Evolutionary conservation across 2,797 vertebrate species (phyloP).

Genomic region (Lepidocolaptes lacrymiger): DNA sequence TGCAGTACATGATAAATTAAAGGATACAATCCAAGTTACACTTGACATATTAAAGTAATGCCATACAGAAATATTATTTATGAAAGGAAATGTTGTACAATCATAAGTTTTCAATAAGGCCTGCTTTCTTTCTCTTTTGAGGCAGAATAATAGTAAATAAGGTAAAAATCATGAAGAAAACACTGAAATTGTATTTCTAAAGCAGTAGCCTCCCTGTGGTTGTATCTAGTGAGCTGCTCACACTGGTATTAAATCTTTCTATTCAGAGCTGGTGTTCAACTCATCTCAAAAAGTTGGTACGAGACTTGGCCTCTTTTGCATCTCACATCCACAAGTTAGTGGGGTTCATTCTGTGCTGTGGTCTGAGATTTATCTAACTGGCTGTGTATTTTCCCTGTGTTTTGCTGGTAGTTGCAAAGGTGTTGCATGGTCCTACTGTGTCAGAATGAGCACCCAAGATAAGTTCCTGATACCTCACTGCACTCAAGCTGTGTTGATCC

Average conservation of each 20-base stretch:
- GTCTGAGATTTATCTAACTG: not conserved
- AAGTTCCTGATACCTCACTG: not conserved
- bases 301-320: not conserved
- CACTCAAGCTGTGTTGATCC: not conserved
- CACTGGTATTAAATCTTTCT: not conserved
- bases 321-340: not conserved
- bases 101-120: conserved; percentile 9
- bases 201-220: not conserved
- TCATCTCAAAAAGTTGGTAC: not conserved
- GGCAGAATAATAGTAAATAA: conserved; percentile 14
- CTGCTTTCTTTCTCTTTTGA: not conserved
- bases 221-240: not conserved
- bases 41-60: conserved; percentile 7
- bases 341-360: not conserved
- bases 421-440: not conserved
- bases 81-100: conserved; percentile 29
- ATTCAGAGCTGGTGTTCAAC: not conserved
- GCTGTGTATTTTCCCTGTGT: not conserved
- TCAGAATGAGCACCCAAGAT: not conserved
- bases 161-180: conserved; percentile 1
- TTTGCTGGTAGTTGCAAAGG: not conserved
- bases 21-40: not conserved
- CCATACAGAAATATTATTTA: not conserved
- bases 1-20: conserved; percentile 5
- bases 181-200: not conserved